Evolutionary conservation across 2,888 invertebrate species (phyloP).

Genomic region (Platycnemis pennipes): DNA sequence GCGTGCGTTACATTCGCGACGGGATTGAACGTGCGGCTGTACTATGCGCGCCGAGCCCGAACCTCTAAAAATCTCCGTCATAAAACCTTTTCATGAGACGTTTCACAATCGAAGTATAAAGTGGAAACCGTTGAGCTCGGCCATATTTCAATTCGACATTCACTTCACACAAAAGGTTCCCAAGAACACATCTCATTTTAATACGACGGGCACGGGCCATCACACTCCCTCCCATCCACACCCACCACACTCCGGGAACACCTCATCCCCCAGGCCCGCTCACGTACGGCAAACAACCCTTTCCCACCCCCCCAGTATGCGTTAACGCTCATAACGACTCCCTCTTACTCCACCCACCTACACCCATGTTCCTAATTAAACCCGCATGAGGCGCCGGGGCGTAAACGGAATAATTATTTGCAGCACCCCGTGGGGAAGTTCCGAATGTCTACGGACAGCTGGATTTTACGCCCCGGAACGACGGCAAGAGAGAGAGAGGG

Average conservation of each 20-base stretch:
- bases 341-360: neutral
- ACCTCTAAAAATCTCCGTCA: neutral
- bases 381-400: slow-evolving; percentile 19
- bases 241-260: too few species aligned
- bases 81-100: neutral
- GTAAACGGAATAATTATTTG: slow-evolving; percentile 22
- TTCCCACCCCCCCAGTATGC: neutral
- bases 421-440: neutral
- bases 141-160: neutral
- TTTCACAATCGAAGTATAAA: slow-evolving; percentile 1
- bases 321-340: too few species aligned
- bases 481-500: too few species aligned
- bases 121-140: neutral
- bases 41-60: too few species aligned
- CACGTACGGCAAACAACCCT: neutral
- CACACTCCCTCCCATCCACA: too few species aligned
- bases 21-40: too few species aligned
- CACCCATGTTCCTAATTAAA: slow-evolving; percentile 24
- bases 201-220: neutral
- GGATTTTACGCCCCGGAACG: too few species aligned
- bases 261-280: neutral
- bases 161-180: neutral
- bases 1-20: neutral
- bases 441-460: too few species aligned
- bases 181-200: neutral